phyloP scores from a whole-genome alignment of 2,797 vertebrate genomes.

The Parotocinclus haroldoi region DNA sequence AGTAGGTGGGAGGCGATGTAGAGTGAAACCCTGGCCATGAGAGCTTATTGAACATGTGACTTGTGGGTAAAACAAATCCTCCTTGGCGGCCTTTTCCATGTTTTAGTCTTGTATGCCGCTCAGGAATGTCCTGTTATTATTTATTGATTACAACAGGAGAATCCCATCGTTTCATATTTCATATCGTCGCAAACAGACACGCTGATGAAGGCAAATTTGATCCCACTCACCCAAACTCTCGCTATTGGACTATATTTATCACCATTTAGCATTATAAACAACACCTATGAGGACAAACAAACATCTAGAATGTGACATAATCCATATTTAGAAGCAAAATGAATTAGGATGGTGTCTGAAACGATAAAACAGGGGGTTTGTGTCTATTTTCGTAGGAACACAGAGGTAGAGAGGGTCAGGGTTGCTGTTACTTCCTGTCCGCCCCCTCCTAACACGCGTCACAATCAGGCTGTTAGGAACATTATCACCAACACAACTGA shows the following conservation, averaged over 20 bases:
- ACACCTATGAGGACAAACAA: slow-evolving; percentile 24
- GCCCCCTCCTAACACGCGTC: slow-evolving; percentile 40
- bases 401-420: slow-evolving; percentile 22
- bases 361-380: slow-evolving; percentile 12
- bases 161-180: background rate
- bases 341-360: slow-evolving; percentile 7
- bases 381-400: slow-evolving; percentile 33
- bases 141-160: background rate
- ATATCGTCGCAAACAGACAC: no score
- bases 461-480: slow-evolving; percentile 40
- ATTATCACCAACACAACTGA: slow-evolving; percentile 30
- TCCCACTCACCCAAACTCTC: background rate
- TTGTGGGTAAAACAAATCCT: slow-evolving; percentile 21
- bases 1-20: slow-evolving; percentile 44
- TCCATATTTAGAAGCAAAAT: slow-evolving; percentile 34
- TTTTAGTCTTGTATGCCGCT: background rate
- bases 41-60: slow-evolving; percentile 37
- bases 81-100: background rate
- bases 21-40: slow-evolving; percentile 13
- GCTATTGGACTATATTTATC: background rate
- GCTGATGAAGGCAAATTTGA: background rate
- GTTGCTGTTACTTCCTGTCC: slow-evolving; percentile 40
- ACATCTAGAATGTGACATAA: slow-evolving; percentile 14
- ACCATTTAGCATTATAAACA: slow-evolving; percentile 26
- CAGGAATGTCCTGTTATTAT: background rate